Evolutionary conservation across 2,888 invertebrate species (phyloP).

Genomic region (Pterostichus niger): DNA sequence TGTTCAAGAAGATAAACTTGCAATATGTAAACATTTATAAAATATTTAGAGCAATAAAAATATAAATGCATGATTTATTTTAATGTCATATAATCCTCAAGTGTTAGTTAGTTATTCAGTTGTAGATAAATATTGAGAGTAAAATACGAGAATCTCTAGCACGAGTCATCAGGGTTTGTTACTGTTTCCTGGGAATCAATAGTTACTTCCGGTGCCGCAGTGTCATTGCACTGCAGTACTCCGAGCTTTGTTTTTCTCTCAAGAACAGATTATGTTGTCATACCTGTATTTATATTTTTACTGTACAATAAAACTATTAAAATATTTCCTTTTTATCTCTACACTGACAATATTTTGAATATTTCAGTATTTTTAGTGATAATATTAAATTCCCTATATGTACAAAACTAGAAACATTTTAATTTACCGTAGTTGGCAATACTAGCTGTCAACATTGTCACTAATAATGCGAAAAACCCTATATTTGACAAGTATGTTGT

Average conservation of each 20-base stretch:
- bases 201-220: slow-evolving; percentile 1
- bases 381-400: background rate
- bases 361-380: too few relatives aligned
- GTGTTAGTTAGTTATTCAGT: too few relatives aligned
- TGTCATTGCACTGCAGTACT: slow-evolving; percentile 27
- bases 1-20: background rate
- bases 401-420: slow-evolving; percentile 4
- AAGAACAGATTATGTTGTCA: slow-evolving; percentile 27
- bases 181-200: background rate
- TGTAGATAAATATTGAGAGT: too few relatives aligned
- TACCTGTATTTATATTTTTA: background rate
- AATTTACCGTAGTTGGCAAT: background rate
- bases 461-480: background rate
- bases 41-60: too few relatives aligned
- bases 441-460: background rate
- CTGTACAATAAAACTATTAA: slow-evolving; percentile 11
- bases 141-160: background rate
- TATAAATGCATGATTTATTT: too few relatives aligned
- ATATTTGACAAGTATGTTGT: background rate
- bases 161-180: background rate
- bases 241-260: background rate
- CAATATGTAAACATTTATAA: background rate
- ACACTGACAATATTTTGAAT: too few relatives aligned
- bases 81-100: too few relatives aligned
- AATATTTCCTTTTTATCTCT: background rate